phyloP scores from a whole-genome alignment of 2,113 vertebrate species.

The Laticauda laticaudata region DNA sequence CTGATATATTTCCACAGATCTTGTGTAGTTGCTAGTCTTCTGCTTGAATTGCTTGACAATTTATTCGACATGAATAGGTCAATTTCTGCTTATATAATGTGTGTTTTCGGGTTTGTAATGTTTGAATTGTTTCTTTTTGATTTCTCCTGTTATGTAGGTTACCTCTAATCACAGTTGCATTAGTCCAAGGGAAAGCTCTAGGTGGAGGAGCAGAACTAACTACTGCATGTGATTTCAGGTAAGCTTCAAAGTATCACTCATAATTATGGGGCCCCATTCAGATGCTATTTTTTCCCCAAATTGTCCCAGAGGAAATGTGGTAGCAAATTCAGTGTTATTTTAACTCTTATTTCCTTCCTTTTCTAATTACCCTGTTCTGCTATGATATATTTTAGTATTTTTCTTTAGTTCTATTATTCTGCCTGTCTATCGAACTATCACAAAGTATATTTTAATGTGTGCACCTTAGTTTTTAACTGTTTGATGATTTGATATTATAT shows the following conservation, averaged over 20 bases:
- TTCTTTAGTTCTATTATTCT: background rate
- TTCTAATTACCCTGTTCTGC: background rate
- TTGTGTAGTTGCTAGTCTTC: background rate
- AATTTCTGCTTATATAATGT: constrained; percentile 3
- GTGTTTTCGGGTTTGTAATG: constrained; percentile 9
- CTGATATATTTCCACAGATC: background rate
- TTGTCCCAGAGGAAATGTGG: background rate
- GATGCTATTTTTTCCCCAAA: background rate
- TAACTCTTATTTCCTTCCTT: background rate
- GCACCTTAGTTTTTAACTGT: background rate
- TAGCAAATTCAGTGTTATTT: background rate
- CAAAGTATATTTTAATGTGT: background rate
- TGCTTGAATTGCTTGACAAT: background rate
- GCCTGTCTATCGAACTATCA: background rate
- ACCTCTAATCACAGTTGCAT: constrained; percentile 88
- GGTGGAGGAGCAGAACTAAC: constrained; percentile 92
- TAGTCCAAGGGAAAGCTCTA: constrained; percentile 88
- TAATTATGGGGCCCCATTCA: background rate
- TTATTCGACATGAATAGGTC: background rate
- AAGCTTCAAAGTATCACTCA: constrained; percentile 23
- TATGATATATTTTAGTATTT: background rate
- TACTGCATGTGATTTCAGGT: constrained; percentile 98
- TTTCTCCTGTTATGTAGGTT: constrained; percentile 73
- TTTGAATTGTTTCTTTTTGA: background rate
- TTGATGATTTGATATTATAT: background rate